Evolutionary conservation across 2,888 invertebrate species (phyloP), one percentile per base, ranked within the genome.

Genomic region (Idaea biselata): DNA sequence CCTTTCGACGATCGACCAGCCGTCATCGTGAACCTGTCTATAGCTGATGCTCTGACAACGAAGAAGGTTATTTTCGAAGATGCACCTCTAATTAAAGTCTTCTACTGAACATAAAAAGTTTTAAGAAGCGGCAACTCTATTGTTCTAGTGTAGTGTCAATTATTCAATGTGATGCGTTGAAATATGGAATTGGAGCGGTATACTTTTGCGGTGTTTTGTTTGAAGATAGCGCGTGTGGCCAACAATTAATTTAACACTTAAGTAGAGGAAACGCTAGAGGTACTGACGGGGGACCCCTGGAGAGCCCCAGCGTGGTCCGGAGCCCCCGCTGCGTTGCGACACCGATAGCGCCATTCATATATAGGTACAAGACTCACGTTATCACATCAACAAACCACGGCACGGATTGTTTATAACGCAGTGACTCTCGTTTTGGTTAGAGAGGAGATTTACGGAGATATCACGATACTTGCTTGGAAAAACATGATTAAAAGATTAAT

Each of bases 71-170:
- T 89, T 90, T 88, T 86, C 78, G 83, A 89, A 87, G 88, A 84
- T 78, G 84, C 83, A 87, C 84, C 84, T 87, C 89, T 91, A 92
- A 91, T 92, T 91, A 91, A 91, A 88, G 80, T 82, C 80, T 81
- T 83, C 84, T 81, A 84, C 78, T 66, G 75, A 75, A 73, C 72
- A 81, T 80, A 87, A 86, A 86, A 88, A 84, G 75, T 74, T 77
- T 79, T 73, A 81, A 87, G 88, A 81, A 86, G 88, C 87, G 84
- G 81, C 71, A 70, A 73, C 72, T 73, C 73, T 79, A 86, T 89
- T 89, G 87, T 89, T 88, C 86, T 80, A 81, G 81, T 86, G 87
- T 87, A 25, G 25, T 25, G 25, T 25, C 25, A 25, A 25, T 25
- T 25, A 5, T 86, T 84, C 82, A 80, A 76, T 68, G 71, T 74